Evolutionary conservation across 2,888 invertebrate species (phyloP).

Genomic region (Colletes collaris): DNA sequence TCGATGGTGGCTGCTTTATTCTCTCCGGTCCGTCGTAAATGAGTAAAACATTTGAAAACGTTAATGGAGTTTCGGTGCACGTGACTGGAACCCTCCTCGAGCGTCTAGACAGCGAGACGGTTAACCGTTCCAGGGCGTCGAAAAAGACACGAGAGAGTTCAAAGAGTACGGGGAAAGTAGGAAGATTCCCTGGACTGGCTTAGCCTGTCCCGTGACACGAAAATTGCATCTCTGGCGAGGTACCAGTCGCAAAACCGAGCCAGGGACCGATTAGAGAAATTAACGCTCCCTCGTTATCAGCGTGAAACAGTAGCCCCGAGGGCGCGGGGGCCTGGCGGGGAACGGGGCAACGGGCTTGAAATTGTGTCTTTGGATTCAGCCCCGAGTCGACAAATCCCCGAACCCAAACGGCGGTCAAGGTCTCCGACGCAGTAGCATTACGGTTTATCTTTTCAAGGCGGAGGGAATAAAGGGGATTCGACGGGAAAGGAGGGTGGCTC

Average conservation of each 20-base stretch:
- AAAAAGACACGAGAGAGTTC: slow-evolving; percentile 16
- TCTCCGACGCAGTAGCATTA: slow-evolving; percentile 58
- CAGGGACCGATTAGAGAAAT: slow-evolving; percentile 63
- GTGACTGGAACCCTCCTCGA: too few relatives aligned
- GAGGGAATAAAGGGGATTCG: slow-evolving; percentile 69
- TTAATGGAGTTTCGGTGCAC: too few relatives aligned
- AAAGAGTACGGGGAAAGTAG: slow-evolving; percentile 7
- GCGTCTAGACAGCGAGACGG: too few relatives aligned
- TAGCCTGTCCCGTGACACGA: slow-evolving; percentile 40
- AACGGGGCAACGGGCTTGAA: slow-evolving; percentile 30
- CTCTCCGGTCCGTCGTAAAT: too few relatives aligned
- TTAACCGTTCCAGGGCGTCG: slow-evolving; percentile 11
- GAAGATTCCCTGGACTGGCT: slow-evolving; percentile 31
- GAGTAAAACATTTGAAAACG: background rate
- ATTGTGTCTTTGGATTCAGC: slow-evolving; percentile 64
- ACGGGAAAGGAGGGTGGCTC: slow-evolving; percentile 41
- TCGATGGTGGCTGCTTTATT: too few relatives aligned
- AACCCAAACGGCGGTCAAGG: slow-evolving; percentile 67
- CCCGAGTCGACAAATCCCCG: slow-evolving; percentile 52
- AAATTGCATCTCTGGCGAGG: slow-evolving; percentile 45
- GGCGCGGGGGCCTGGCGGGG: slow-evolving; percentile 11
- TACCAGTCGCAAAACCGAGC: slow-evolving; percentile 37
- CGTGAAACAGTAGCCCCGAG: slow-evolving; percentile 34
- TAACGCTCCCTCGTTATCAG: slow-evolving; percentile 65
- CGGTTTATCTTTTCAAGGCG: slow-evolving; percentile 68